These are phyloP conservation scores for Mesoclemmys tuberculata DNA, from an alignment of 2,113 vertebrate genomes.

Conservation along the genomic window DNA sequence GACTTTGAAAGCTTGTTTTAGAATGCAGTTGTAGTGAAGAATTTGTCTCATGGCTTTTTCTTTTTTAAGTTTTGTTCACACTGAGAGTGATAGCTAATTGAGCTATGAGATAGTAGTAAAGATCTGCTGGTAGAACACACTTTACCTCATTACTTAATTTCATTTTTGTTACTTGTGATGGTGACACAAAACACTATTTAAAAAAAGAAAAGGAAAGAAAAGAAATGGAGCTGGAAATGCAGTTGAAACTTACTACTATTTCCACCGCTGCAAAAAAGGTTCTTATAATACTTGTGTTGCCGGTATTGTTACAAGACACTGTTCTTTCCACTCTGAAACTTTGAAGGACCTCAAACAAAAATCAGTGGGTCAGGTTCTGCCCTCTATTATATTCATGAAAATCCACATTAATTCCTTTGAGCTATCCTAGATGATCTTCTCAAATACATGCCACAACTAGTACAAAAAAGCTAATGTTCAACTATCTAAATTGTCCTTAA, in stretches of 20 bases:
- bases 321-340: conserved; percentile 54
- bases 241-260: not conserved
- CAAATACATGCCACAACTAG: not conserved
- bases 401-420: not conserved
- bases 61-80: conserved; percentile 46
- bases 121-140: conserved; percentile 76
- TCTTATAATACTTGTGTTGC: not conserved
- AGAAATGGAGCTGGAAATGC: not conserved
- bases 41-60: conserved; percentile 45
- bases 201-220: not conserved
- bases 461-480: not conserved
- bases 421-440: not conserved
- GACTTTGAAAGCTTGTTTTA: conserved; percentile 53
- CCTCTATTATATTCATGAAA: conserved; percentile 21
- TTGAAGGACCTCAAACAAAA: conserved; percentile 55
- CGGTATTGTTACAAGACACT: conserved; percentile 24
- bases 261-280: conserved; percentile 1
- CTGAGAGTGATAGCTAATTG: conserved; percentile 61
- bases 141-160: conserved; percentile 81
- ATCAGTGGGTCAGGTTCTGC: conserved; percentile 37
- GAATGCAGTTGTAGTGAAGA: conserved; percentile 48
- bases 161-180: conserved; percentile 57
- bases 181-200: conserved; percentile 35
- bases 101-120: conserved; percentile 49
- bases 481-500: not conserved